Evolutionary conservation across 2,797 vertebrate genomes (phyloP).

Genomic region (Cyclura pinguis): DNA sequence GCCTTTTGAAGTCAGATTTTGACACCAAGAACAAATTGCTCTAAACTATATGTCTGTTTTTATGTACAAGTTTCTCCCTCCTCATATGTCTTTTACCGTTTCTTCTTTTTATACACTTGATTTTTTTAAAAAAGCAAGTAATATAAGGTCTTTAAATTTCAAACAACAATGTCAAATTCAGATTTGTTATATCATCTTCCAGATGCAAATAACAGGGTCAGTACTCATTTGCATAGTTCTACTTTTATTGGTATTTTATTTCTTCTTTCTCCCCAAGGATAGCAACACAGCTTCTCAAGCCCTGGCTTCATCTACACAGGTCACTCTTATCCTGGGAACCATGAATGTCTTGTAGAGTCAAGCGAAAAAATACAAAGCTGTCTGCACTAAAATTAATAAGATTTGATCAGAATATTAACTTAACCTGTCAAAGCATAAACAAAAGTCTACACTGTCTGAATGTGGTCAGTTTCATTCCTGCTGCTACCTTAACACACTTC

Average conservation of each 20-base stretch:
- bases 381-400: neutral
- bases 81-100: neutral
- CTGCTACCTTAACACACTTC: conserved; percentile 24
- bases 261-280: too few relatives aligned
- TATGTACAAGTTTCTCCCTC: neutral
- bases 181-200: neutral
- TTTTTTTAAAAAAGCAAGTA: neutral
- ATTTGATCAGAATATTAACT: conserved; percentile 39
- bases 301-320: neutral
- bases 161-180: neutral
- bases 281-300: too few relatives aligned
- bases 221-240: neutral
- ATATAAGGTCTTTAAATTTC: neutral
- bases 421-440: conserved; percentile 21
- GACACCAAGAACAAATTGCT: conserved; percentile 25
- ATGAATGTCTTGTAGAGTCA: neutral
- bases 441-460: neutral
- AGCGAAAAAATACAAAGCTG: neutral
- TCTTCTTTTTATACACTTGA: neutral
- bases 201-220: neutral
- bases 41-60: neutral
- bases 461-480: neutral
- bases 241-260: neutral
- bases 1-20: conserved; percentile 22
- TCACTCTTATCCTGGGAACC: neutral